Evolutionary conservation across 2,888 invertebrate species (phyloP), one percentile per base, ranked within the genome.

Genomic region (Drosophila kambysellisi): DNA sequence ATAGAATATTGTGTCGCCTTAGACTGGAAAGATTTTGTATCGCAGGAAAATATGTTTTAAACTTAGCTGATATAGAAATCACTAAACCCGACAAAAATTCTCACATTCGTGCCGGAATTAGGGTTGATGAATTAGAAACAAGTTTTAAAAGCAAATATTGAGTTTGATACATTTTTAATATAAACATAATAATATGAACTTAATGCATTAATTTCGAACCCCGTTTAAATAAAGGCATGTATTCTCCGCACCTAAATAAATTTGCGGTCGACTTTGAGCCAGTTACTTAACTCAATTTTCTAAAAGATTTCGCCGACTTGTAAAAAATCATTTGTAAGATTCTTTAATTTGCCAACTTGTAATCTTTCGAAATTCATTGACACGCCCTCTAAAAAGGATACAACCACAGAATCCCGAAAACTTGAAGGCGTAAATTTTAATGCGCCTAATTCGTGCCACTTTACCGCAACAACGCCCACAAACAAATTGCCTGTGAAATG

Each of bases 401-500:
- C 20, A 41, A 64, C 56, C 67, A 43, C 71, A 71, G 51, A 65
- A 62, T 66, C 58, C 39, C 39, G 52, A 48, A 76, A 76, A 76
- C 74, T 76, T 70, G 62, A 52, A 66, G 80, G 77, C 83, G 77
- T 82, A 73, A 82, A 80, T 85, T 88, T 83, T 75, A 86, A 85
- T 83, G 83, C 63, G 68, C 73, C 56, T 77, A 83, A 71, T 71
- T 74, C 61, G 46, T 53, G 64, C 57, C 74, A 72, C 74, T 79
- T 70, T 73, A 63, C 58, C 53, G 51, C 33, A 60, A 59, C 46
- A 69, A 75, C 72, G 72, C 80, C 74, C 77, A 72, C 73, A 65
- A 58, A 69, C 67, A 72, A 85, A 68, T 88, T 76, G 70, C 57
- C 68, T 79, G 67, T 58, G 52, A 81, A 59, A 76, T 54, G 29